Conservation (phyloP, 2,888 invertebrate genomes). For the Agrotis exclamationis region DNA sequence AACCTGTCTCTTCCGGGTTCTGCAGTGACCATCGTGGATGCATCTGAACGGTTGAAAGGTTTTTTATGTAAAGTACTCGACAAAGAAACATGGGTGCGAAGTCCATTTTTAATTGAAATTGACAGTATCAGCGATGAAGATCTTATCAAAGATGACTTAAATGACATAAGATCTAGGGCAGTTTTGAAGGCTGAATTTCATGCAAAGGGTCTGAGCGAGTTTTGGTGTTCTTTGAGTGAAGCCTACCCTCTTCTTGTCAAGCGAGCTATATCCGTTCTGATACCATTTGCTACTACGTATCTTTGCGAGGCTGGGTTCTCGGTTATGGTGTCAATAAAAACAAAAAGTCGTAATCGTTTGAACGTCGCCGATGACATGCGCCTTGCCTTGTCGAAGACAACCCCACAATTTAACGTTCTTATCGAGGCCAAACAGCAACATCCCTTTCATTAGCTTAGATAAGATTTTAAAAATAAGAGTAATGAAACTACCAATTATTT, state of each 20-base stretch:
- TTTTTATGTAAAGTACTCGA: not conserved
- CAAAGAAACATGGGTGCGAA: slow-evolving; percentile 3
- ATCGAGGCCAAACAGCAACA: not conserved
- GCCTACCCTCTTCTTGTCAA: slow-evolving; percentile 9
- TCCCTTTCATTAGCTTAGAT: not conserved
- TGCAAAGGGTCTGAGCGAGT: not conserved
- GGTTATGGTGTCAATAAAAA: not conserved
- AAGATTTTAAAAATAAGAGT: not conserved
- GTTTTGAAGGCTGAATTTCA: slow-evolving; percentile 1
- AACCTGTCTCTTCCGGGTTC: not conserved
- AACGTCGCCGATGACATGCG: not conserved
- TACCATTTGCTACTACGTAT: slow-evolving; percentile 5
- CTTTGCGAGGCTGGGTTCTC: slow-evolving; percentile 1
- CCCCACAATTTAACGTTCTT: not conserved
- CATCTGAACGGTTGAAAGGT: not conserved
- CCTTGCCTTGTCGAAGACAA: not conserved
- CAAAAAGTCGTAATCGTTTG: not conserved
- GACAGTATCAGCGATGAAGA: slow-evolving; percentile 9
- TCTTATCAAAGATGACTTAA: slow-evolving; percentile 5
- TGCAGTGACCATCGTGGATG: not conserved
- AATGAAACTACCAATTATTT: not conserved
- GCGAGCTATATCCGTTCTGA: slow-evolving; percentile 4
- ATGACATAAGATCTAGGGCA: slow-evolving; percentile 1
- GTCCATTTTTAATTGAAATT: not conserved
- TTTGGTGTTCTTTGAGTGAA: slow-evolving; percentile 4